Evolutionary conservation across 2,797 vertebrate species (phyloP).

Genomic region (Sebastes nivosus): DNA sequence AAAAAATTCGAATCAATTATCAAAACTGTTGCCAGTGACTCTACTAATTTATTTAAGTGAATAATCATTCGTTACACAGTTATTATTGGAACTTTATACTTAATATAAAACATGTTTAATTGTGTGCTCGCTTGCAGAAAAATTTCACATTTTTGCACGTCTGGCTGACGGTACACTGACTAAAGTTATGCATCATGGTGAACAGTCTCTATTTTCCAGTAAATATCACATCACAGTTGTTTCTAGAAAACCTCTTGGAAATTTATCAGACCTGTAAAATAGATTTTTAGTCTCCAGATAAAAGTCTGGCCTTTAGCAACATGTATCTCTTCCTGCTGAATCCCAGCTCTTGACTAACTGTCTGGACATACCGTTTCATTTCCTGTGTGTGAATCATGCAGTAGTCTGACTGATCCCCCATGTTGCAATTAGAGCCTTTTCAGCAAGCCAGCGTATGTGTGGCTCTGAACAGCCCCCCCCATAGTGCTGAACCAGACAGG

Average conservation of each 20-base stretch:
- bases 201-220: background rate
- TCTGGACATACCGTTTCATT: constrained; percentile 9
- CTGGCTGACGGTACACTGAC: background rate
- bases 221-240: background rate
- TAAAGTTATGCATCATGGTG: background rate
- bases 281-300: background rate
- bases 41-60: background rate
- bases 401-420: constrained; percentile 1
- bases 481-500: background rate
- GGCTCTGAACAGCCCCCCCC: constrained; percentile 8
- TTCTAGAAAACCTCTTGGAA: constrained; percentile 5
- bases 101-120: background rate
- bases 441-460: background rate
- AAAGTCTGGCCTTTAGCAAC: background rate
- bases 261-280: background rate
- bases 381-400: constrained; percentile 36
- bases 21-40: background rate
- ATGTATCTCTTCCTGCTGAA: constrained; percentile 9
- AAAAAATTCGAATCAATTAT: background rate
- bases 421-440: constrained; percentile 37
- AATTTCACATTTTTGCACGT: background rate
- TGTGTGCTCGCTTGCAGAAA: background rate
- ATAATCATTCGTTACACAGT: background rate
- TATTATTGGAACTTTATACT: background rate
- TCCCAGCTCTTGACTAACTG: background rate